These are phyloP conservation scores for Darevskia mixta DNA, from an alignment of 2,797 vertebrate genomes.

Conservation along the genomic window DNA sequence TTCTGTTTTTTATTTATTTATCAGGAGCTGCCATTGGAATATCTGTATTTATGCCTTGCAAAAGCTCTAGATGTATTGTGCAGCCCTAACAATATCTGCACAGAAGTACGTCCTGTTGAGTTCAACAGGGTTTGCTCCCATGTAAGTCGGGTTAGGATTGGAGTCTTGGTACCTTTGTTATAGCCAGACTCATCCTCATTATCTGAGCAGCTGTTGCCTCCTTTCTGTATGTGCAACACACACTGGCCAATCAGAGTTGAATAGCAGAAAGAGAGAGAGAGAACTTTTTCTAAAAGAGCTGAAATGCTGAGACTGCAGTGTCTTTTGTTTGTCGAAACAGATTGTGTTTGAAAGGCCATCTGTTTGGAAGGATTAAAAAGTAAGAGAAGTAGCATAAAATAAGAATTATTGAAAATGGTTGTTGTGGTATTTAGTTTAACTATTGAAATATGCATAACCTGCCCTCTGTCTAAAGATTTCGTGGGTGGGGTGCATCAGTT, in stretches of 20 bases:
- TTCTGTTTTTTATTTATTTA: background rate
- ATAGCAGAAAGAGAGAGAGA: background rate
- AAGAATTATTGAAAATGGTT: background rate
- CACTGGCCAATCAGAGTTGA: constrained; percentile 10
- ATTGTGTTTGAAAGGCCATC: constrained; percentile 22
- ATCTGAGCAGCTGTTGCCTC: background rate
- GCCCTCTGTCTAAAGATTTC: too few species aligned
- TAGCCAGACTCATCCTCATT: background rate
- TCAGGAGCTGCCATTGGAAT: background rate
- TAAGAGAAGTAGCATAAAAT: background rate
- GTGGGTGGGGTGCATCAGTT: too few species aligned
- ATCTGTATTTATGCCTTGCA: background rate
- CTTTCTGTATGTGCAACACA: background rate
- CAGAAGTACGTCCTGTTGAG: too few species aligned
- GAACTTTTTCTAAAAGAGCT: too few species aligned
- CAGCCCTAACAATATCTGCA: background rate
- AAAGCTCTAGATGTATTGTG: background rate
- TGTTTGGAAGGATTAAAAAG: constrained; percentile 1
- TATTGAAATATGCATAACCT: too few species aligned
- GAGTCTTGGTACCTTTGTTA: background rate
- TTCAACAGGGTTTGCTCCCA: too few species aligned
- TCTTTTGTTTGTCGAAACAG: background rate
- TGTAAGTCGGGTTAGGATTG: too few species aligned
- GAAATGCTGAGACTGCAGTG: background rate
- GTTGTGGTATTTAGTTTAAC: background rate